Evolutionary conservation across 2,888 invertebrate genomes (phyloP), one percentile per base, ranked within the genome.

Genomic region (Drosophila phalerata): DNA sequence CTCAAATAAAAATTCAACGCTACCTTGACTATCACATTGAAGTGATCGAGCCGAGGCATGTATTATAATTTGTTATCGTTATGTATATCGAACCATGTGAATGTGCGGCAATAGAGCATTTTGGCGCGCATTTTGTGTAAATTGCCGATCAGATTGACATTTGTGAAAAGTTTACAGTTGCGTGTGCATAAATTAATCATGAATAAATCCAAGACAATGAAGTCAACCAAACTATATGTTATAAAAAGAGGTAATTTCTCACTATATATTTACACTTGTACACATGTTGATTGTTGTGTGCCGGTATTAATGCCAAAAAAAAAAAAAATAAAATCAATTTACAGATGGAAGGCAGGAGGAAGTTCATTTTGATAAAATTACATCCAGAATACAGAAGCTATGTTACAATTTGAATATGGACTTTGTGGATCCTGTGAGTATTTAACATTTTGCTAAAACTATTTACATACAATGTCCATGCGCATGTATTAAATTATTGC

Each of bases 331-430:
- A 17, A 13, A 32, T 30, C 28, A 38, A 61, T 52, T 90, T 91
- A 15, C 85, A 97, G 98, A 96, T 94, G 98, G 98, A 0, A 94
- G 97, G 58, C 95, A 96, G 90, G 99, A 99, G 92, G 96, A 96
- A 81, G 97, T 99, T 1, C 97, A 98, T 93, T 97, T 99, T 91
- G 99, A 99, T 93, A 99, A 99, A 94, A 99, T 99, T 70, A 99
- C 99, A 0, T 98, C 98, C 0, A 94, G 99, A 88, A 97, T 99
- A 52, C 96, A 97, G 88, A 99, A 99, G 91, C 94, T 99, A 63
- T 98, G 99, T 91, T 98, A 99, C 93, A 98, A 98, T 22, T 94
- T 99, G 55, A 97, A 99, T 91, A 96, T 96, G 96, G 98, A 99
- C 77, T 99, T 97, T 94, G 96, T 99, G 25, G 98, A 99, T 92